A percentile compares a stretch with the other conserved stretches of the same genome.
Evolutionary conservation across 2,113 vertebrate genomes (phyloP).

Genomic region (Nibea coibor): DNA sequence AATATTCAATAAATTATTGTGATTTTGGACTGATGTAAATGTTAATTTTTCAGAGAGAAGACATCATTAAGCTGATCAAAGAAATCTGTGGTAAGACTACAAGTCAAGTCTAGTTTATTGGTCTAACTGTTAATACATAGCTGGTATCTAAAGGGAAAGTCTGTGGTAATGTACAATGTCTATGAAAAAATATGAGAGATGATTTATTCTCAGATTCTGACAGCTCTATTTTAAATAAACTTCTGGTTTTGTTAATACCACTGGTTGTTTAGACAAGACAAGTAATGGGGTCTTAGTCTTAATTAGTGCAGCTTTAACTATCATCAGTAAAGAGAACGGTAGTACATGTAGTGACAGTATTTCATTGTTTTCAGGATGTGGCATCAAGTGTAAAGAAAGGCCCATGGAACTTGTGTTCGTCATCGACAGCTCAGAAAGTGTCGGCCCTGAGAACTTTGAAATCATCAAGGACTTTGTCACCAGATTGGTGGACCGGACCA

Average conservation of each 20-base stretch:
- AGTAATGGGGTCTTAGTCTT: neutral
- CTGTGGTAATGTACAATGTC: neutral
- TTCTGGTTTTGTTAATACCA: neutral
- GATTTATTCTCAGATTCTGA: neutral
- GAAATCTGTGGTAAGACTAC: slow-evolving; percentile 91
- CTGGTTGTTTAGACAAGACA: no score
- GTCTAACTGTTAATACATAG: neutral
- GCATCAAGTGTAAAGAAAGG: slow-evolving; percentile 93
- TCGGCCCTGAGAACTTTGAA: slow-evolving; percentile 93
- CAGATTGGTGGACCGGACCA: slow-evolving; percentile 90
- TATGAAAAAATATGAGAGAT: neutral
- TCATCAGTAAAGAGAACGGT: neutral
- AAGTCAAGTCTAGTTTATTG: neutral
- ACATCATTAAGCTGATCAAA: slow-evolving; percentile 92
- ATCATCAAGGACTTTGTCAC: slow-evolving; percentile 94
- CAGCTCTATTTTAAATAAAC: neutral
- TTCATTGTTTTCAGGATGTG: slow-evolving; percentile 85
- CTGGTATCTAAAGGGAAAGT: neutral
- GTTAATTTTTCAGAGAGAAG: slow-evolving; percentile 86
- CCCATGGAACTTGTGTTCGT: slow-evolving; percentile 96
- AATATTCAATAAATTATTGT: neutral
- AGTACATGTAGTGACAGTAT: neutral
- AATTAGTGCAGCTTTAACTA: neutral
- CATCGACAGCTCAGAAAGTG: slow-evolving; percentile 95
- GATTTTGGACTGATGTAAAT: neutral